phyloP scores from a whole-genome alignment of 2,888 invertebrate species.

The Parnassius mnemosyne region DNA sequence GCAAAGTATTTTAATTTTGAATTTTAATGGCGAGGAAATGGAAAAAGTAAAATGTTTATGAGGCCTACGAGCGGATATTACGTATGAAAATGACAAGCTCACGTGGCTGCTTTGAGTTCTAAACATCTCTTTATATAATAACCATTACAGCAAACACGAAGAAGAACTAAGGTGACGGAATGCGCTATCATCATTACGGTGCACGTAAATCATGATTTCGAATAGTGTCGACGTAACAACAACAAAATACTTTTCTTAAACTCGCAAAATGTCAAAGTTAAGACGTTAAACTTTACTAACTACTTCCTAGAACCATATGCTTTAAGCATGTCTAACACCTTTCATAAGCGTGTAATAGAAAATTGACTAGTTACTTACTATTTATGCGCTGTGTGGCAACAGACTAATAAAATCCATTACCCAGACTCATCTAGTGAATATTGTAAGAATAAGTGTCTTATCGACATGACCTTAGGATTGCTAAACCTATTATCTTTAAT shows the following conservation, averaged over 20 bases:
- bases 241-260: neutral
- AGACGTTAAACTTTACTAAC: too few species aligned
- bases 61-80: constrained; percentile 40
- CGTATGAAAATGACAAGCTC: constrained; percentile 49
- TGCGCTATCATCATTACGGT: constrained; percentile 5
- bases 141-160: constrained; percentile 32
- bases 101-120: constrained; percentile 37
- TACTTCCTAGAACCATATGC: too few species aligned
- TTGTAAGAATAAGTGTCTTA: too few species aligned
- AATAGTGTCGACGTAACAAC: constrained; percentile 4
- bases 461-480: too few species aligned
- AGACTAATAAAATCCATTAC: too few species aligned
- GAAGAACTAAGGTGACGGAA: constrained; percentile 3
- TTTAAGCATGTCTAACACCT: too few species aligned
- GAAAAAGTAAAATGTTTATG: constrained; percentile 15
- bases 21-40: constrained; percentile 17
- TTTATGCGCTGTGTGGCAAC: too few species aligned
- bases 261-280: neutral
- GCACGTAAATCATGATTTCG: constrained; percentile 14
- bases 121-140: constrained; percentile 42
- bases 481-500: too few species aligned
- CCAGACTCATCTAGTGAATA: too few species aligned
- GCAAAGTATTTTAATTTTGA: neutral
- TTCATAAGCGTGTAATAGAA: too few species aligned
- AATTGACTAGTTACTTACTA: too few species aligned